phyloP scores from a whole-genome alignment of 2,797 vertebrate genomes.

The Tauraco hartlaubi region DNA sequence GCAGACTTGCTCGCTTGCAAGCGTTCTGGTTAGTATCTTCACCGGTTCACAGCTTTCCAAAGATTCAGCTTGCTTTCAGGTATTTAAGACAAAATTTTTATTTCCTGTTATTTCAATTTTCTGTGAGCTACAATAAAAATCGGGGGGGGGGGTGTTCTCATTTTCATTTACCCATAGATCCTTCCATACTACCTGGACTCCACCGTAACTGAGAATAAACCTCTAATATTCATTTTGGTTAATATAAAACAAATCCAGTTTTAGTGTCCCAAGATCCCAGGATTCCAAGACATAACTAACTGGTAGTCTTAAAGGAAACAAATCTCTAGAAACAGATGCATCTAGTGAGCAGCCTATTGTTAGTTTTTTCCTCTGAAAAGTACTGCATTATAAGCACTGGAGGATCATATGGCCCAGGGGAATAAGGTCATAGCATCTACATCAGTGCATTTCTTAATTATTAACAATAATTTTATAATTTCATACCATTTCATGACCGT shows the following conservation, averaged over 20 bases:
- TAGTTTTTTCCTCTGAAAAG: not conserved
- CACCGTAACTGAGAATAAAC: not conserved
- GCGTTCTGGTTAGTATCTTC: not conserved
- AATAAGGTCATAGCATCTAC: not conserved
- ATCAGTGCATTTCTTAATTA: not conserved
- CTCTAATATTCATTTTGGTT: not conserved
- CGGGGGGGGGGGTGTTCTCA: not conserved
- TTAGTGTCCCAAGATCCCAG: not conserved
- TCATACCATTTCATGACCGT: not conserved
- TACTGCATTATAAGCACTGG: not conserved
- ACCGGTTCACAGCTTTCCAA: not conserved
- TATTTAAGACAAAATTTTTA: not conserved
- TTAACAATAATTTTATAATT: not conserved
- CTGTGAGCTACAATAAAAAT: not conserved
- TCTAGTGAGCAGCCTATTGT: not conserved
- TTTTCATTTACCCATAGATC: not conserved
- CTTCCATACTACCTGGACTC: not conserved
- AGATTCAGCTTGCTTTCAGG: not conserved
- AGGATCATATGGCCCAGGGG: not conserved
- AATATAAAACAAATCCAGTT: not conserved
- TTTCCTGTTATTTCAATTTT: conserved; percentile 3
- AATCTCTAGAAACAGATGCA: not conserved
- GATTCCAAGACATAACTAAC: not conserved
- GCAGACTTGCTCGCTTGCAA: not conserved
- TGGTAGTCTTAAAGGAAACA: not conserved